Percentiles rank a stretch among this genome's conserved stretches.
Conservation (phyloP, 2,113 vertebrate genomes). For the Polyodon spathula region DNA sequence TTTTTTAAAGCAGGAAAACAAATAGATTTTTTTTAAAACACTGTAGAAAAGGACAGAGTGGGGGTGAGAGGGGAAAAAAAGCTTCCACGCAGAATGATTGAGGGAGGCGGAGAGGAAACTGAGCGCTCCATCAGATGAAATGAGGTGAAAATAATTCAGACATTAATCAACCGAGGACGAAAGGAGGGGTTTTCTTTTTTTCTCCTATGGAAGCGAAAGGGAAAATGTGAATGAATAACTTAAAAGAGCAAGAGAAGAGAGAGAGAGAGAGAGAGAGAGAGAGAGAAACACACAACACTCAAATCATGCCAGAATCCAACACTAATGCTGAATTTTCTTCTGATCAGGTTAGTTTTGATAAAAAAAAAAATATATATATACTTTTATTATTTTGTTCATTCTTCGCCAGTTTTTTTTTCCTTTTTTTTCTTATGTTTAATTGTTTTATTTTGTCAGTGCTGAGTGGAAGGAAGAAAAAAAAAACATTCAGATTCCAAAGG, state of each 20-base stretch:
- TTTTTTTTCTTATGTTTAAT: neutral
- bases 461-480: slow-evolving; percentile 2
- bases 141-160: slow-evolving; percentile 75
- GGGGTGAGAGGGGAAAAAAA: slow-evolving; percentile 15
- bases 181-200: slow-evolving; percentile 53
- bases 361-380: too few relatives aligned
- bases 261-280: slow-evolving; percentile 48
- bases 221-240: slow-evolving; percentile 65
- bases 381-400: slow-evolving; percentile 6
- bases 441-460: slow-evolving; percentile 3
- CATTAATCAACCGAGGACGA: slow-evolving; percentile 69
- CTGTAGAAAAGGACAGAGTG: slow-evolving; percentile 19
- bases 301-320: slow-evolving; percentile 60
- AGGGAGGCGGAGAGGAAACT: slow-evolving; percentile 69
- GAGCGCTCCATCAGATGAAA: slow-evolving; percentile 68
- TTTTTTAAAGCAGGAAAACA: slow-evolving; percentile 28
- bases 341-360: slow-evolving; percentile 58
- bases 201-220: slow-evolving; percentile 45
- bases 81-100: slow-evolving; percentile 62
- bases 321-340: slow-evolving; percentile 45
- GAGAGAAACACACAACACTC: slow-evolving; percentile 54
- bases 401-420: neutral
- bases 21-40: slow-evolving; percentile 11
- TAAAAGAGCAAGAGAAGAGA: slow-evolving; percentile 44
- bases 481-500: slow-evolving; percentile 2